phyloP scores from a whole-genome alignment of 2,113 vertebrate genomes.

The Catharus fuscescens region DNA sequence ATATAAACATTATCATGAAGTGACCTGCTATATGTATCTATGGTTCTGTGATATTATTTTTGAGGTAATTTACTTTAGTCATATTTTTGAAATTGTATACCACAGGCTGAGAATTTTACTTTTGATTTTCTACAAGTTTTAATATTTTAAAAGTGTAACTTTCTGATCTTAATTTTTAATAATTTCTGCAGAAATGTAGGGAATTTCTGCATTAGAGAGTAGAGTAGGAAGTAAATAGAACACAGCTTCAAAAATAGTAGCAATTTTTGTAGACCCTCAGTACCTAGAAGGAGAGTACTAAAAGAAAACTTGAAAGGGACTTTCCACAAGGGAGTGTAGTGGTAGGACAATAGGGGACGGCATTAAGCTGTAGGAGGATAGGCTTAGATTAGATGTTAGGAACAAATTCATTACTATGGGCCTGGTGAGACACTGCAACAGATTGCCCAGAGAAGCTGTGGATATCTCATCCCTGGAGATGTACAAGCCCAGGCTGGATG shows the following conservation, averaged over 20 bases:
- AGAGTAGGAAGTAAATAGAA: neutral
- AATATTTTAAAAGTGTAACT: neutral
- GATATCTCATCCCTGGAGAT: neutral
- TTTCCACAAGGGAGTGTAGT: neutral
- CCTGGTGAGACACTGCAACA: neutral
- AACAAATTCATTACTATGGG: neutral
- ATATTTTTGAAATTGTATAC: neutral
- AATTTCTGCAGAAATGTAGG: neutral
- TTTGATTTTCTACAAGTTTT: neutral
- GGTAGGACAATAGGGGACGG: too few species aligned
- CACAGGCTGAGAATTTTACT: neutral
- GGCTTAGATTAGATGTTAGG: neutral
- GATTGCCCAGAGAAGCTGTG: neutral
- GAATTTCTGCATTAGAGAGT: neutral
- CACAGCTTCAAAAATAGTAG: neutral
- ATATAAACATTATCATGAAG: neutral
- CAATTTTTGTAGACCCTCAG: neutral
- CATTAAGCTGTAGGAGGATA: neutral
- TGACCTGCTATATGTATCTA: neutral
- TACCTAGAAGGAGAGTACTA: too few species aligned
- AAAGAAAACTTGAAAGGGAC: neutral
- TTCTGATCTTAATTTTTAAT: neutral
- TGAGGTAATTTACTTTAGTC: neutral
- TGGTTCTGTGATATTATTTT: neutral
- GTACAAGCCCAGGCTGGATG: neutral